These are phyloP conservation scores for Meghimatium bilineatum DNA, from an alignment of 2,888 invertebrate genomes.

Conservation along the genomic window DNA sequence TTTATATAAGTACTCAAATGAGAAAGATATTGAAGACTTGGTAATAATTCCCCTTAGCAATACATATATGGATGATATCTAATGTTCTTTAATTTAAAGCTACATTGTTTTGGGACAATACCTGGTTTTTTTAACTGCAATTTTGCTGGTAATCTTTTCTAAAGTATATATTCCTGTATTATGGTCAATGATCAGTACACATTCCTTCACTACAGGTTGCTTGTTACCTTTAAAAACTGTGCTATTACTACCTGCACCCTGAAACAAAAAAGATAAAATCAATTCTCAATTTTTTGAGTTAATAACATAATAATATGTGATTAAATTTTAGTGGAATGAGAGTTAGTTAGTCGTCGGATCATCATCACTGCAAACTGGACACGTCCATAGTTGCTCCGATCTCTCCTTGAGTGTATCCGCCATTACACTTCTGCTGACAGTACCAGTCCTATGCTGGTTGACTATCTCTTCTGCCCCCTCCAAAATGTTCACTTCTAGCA, in stretches of 20 bases:
- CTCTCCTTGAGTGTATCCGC: no score
- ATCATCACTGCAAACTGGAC: no score
- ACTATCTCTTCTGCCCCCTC: no score
- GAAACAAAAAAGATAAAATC: slow-evolving; percentile 39
- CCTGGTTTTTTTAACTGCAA: slow-evolving; percentile 79
- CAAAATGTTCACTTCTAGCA: no score
- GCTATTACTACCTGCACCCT: slow-evolving; percentile 90
- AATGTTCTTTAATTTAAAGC: neutral
- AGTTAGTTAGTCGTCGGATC: no score
- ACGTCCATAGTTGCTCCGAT: no score
- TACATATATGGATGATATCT: neutral
- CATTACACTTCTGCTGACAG: no score
- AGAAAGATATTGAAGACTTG: no score
- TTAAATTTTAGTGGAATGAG: neutral
- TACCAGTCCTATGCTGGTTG: no score
- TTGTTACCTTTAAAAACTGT: slow-evolving; percentile 97
- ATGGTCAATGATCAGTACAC: slow-evolving; percentile 94
- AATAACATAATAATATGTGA: no score
- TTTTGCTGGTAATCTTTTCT: slow-evolving; percentile 92
- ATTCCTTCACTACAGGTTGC: slow-evolving; percentile 93
- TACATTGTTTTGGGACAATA: slow-evolving; percentile 23
- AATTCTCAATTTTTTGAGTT: neutral
- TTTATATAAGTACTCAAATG: no score
- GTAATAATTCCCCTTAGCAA: neutral
- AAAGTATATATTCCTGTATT: slow-evolving; percentile 94